Evolutionary conservation across 1,140 invertebrate genomes (phyloP).

Genomic region (Vollenhovia emeryi): DNA sequence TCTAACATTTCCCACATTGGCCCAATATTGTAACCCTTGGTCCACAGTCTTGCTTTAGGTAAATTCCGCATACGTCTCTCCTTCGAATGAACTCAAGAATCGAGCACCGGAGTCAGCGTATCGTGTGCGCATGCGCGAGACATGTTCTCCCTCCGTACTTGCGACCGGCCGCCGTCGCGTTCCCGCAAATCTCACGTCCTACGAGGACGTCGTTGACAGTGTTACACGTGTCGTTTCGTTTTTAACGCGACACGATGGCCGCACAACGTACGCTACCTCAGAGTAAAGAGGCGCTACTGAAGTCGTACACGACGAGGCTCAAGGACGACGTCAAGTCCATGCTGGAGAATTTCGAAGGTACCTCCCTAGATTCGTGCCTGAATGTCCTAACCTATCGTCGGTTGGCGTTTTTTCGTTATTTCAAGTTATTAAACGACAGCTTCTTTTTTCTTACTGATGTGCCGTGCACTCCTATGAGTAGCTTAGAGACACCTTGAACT

Average conservation of each 20-base stretch:
- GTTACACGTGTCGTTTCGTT: not conserved
- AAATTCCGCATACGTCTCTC: no score
- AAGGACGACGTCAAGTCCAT: conserved; percentile 99
- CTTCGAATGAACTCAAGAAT: no score
- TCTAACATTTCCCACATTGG: no score
- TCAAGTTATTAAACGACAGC: not conserved
- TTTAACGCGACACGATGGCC: conserved; percentile 80
- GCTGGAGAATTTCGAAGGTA: conserved; percentile 98
- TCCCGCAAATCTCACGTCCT: not conserved
- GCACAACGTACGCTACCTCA: conserved; percentile 90
- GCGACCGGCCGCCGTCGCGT: no score
- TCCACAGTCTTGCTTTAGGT: no score
- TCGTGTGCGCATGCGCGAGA: not conserved
- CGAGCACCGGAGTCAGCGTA: no score
- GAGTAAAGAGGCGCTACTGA: conserved; percentile 96
- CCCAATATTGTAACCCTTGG: no score
- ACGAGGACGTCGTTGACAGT: not conserved
- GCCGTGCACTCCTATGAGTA: no score
- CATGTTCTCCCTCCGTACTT: not conserved
- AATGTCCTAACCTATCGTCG: not conserved
- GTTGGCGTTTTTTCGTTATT: not conserved
- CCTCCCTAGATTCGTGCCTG: conserved; percentile 64
- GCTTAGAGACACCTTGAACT: not conserved
- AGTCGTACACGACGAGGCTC: conserved; percentile 96
- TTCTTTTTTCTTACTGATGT: not conserved